Conservation (phyloP, 2,888 invertebrate genomes). For the Drosophila limbata region DNA sequence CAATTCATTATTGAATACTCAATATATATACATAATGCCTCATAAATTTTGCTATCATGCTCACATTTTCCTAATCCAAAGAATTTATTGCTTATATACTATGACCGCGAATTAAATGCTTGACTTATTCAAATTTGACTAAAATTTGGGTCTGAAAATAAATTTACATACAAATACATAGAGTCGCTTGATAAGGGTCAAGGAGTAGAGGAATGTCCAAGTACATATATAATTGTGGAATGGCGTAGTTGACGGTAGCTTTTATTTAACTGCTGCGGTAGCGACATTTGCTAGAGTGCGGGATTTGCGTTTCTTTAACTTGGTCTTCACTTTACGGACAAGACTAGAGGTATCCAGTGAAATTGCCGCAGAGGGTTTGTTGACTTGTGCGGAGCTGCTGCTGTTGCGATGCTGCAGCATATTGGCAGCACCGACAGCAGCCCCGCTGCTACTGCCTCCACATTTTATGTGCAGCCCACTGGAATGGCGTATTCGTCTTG, state of each 20-base stretch:
- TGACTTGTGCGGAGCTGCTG: slow-evolving; percentile 2
- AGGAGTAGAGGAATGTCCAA: slow-evolving; percentile 29
- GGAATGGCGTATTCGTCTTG: slow-evolving; percentile 53
- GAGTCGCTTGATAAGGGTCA: slow-evolving; percentile 7
- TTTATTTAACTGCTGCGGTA: slow-evolving; percentile 25
- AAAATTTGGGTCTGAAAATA: slow-evolving; percentile 53
- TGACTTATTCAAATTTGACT: slow-evolving; percentile 38
- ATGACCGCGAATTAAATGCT: slow-evolving; percentile 11
- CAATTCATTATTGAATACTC: slow-evolving; percentile 4
- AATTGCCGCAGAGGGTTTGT: slow-evolving; percentile 53
- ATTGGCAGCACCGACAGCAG: slow-evolving; percentile 19
- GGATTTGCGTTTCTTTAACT: slow-evolving; percentile 79
- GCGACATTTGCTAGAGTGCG: slow-evolving; percentile 43
- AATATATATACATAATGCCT: neutral
- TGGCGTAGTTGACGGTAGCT: too few species aligned
- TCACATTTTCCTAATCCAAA: slow-evolving; percentile 27
- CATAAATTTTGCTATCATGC: slow-evolving; percentile 32
- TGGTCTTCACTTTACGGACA: slow-evolving; percentile 82
- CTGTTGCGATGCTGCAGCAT: slow-evolving; percentile 34
- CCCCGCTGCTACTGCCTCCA: slow-evolving; percentile 10
- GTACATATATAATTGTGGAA: neutral
- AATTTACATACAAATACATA: slow-evolving; percentile 38
- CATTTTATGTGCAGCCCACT: slow-evolving; percentile 38
- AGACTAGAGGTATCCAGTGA: slow-evolving; percentile 86
- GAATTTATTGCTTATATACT: slow-evolving; percentile 7